phyloP scores from a whole-genome alignment of 2,797 vertebrate species.

The Enteromius viviparus region DNA sequence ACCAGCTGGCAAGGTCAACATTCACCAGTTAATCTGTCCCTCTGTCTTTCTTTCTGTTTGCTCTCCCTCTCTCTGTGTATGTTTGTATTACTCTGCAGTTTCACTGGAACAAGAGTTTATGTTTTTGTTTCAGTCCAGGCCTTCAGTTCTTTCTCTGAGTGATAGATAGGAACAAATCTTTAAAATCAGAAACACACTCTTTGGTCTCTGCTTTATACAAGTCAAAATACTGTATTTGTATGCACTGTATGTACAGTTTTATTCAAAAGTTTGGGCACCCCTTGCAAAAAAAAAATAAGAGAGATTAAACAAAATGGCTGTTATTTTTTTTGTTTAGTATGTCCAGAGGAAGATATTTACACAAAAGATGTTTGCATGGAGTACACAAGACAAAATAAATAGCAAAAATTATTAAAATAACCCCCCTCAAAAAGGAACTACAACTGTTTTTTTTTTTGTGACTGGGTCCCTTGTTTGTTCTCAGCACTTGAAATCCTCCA shows the following conservation, averaged over 20 bases:
- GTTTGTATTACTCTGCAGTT: constrained; percentile 1
- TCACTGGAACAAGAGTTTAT: not conserved
- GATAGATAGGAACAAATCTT: not conserved
- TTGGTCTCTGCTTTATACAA: not conserved
- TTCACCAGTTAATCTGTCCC: constrained; percentile 57
- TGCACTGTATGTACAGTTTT: not conserved
- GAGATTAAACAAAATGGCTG: too few relatives aligned
- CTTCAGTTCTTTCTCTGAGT: not conserved
- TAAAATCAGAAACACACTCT: not conserved
- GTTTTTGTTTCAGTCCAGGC: not conserved
- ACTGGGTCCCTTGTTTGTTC: too few relatives aligned
- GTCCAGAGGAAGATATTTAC: too few relatives aligned
- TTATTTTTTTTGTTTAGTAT: too few relatives aligned
- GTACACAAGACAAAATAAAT: too few relatives aligned
- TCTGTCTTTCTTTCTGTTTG: constrained; percentile 56
- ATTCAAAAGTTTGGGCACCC: too few relatives aligned
- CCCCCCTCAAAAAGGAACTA: too few relatives aligned
- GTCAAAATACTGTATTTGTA: not conserved
- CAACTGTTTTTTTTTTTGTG: too few relatives aligned
- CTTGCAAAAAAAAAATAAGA: too few relatives aligned
- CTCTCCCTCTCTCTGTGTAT: constrained; percentile 1
- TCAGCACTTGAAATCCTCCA: too few relatives aligned
- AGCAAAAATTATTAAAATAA: too few relatives aligned
- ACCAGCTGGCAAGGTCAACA: constrained; percentile 70
- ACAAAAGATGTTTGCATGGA: too few relatives aligned